A percentile compares a stretch with the other conserved stretches of the same genome.
Evolutionary conservation across 2,797 vertebrate genomes (phyloP).

Genomic region (Acridotheres tristis): DNA sequence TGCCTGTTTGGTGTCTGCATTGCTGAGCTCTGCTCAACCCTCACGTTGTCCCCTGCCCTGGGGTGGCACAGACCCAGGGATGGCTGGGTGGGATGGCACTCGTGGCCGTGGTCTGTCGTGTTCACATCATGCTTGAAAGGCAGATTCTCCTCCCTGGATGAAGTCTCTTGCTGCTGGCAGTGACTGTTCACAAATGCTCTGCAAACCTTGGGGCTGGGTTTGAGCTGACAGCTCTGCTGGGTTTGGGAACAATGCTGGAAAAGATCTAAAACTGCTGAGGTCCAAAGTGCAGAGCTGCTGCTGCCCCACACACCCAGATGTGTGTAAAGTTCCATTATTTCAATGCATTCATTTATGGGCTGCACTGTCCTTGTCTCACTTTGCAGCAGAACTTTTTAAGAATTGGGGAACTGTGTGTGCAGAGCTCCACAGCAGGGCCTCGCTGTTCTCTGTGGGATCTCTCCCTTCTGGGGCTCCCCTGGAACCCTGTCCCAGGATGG

Average conservation of each 20-base stretch:
- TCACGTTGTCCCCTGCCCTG: accelerated
- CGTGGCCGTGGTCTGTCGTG: accelerated
- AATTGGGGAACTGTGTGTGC: accelerated
- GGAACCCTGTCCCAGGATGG: accelerated
- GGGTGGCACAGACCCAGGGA: accelerated
- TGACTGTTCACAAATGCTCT: background rate
- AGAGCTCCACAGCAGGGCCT: background rate
- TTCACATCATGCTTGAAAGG: background rate
- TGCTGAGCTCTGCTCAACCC: accelerated
- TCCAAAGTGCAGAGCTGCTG: background rate
- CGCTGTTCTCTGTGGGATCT: background rate
- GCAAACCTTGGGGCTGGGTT: background rate
- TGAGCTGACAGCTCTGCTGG: background rate
- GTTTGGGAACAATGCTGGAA: accelerated
- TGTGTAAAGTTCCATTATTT: background rate
- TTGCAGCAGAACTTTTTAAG: background rate
- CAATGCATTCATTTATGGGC: background rate
- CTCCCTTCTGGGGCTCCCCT: background rate
- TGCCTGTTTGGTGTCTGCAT: accelerated
- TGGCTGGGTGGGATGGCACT: background rate
- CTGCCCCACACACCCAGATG: accelerated
- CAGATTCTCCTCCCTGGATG: background rate
- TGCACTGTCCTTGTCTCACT: background rate
- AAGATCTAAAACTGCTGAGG: background rate
- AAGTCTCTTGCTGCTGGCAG: background rate